phyloP scores from a whole-genome alignment of 1,140 invertebrate species.

The Ceratina australensis region DNA sequence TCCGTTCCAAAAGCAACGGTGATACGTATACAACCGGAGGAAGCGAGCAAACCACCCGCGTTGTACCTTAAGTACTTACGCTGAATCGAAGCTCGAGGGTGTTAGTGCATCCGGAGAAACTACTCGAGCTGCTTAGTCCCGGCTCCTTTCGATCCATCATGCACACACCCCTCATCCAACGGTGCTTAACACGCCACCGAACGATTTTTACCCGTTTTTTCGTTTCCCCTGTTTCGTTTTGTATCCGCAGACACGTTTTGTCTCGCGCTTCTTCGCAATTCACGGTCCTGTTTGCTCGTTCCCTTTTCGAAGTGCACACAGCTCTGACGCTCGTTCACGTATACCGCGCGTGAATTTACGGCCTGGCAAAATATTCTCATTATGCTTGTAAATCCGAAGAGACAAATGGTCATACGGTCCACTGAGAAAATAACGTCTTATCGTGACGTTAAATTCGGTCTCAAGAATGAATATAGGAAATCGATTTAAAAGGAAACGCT shows the following conservation, averaged over 20 bases:
- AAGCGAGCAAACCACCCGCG: slow-evolving; percentile 30
- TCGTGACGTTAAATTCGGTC: neutral
- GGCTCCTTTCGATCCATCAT: slow-evolving; percentile 57
- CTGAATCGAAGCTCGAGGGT: slow-evolving; percentile 69
- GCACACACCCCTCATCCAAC: neutral
- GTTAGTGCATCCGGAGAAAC: slow-evolving; percentile 58
- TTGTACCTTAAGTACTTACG: slow-evolving; percentile 61
- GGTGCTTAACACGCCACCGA: neutral
- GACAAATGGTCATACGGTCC: neutral
- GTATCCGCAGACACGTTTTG: neutral
- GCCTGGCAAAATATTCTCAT: neutral
- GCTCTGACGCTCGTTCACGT: neutral
- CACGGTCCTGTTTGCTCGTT: neutral
- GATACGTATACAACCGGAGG: no score
- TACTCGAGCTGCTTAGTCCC: slow-evolving; percentile 42
- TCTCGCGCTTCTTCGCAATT: neutral
- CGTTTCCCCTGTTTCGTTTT: neutral
- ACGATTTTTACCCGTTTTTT: neutral
- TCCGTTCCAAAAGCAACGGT: neutral
- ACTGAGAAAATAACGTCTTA: neutral
- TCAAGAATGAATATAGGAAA: neutral
- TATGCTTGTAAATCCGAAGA: neutral
- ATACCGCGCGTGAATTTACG: neutral
- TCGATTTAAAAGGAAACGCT: no score
- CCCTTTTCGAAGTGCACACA: neutral